Conservation (phyloP, 2,888 invertebrate genomes). For the Pyrochroa serraticornis region DNA sequence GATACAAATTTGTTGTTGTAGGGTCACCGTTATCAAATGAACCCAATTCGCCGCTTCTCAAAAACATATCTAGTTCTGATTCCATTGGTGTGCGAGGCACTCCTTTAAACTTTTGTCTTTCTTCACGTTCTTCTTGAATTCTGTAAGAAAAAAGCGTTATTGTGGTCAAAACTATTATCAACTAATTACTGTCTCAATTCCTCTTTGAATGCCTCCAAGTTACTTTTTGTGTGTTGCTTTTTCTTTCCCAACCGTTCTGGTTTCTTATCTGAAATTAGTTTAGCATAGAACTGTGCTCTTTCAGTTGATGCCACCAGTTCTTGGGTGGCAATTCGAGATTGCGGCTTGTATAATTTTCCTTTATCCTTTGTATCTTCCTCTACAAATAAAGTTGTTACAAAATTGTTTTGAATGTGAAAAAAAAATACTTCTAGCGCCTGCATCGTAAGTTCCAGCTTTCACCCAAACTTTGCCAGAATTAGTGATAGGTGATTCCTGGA, state of each 20-base stretch:
- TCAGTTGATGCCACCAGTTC: constrained; percentile 67
- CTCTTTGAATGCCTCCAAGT: constrained; percentile 97
- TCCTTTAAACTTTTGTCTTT: constrained; percentile 90
- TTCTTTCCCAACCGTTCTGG: constrained; percentile 69
- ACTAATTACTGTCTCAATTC: constrained; percentile 86
- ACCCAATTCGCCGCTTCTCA: constrained; percentile 65
- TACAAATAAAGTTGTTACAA: constrained; percentile 48
- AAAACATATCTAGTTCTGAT: constrained; percentile 56
- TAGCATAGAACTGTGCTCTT: constrained; percentile 73
- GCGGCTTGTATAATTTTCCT: constrained; percentile 91
- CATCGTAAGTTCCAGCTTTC: constrained; percentile 96
- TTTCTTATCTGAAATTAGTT: constrained; percentile 68
- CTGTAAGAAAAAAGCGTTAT: constrained; percentile 60
- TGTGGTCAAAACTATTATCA: constrained; percentile 1
- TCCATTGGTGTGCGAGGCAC: constrained; percentile 63
- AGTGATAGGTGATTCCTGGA: constrained; percentile 83
- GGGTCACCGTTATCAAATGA: constrained; percentile 96
- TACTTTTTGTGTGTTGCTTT: constrained; percentile 88
- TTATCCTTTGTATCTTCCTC: constrained; percentile 89
- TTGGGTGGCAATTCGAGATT: constrained; percentile 69
- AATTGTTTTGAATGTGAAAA: constrained; percentile 1
- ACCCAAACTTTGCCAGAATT: constrained; percentile 90
- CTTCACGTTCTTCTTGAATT: constrained; percentile 97
- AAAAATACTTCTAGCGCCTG: constrained; percentile 83
- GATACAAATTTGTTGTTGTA: constrained; percentile 95